These are phyloP conservation scores for Beaufortia kweichowensis DNA, from an alignment of 2,113 vertebrate species.

Conservation along the genomic window DNA sequence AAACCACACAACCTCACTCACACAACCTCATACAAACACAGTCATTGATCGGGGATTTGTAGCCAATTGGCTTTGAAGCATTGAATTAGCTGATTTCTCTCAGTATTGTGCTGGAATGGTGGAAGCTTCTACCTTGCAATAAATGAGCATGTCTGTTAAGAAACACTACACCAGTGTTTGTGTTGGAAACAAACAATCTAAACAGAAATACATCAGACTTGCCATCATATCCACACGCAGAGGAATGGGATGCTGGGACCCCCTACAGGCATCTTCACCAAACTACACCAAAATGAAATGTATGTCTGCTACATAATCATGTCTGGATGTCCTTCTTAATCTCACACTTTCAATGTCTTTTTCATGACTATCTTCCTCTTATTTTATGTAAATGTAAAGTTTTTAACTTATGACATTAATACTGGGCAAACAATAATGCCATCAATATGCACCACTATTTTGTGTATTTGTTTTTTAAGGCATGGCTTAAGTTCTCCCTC, in stretches of 20 bases:
- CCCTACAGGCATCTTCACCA: not conserved
- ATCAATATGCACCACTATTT: not conserved
- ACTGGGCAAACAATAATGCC: conserved; percentile 18
- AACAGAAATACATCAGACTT: not conserved
- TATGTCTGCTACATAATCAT: not conserved
- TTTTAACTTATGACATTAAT: not conserved
- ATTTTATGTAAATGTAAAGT: not conserved
- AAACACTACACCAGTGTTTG: not conserved
- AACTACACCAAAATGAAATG: conserved; percentile 4
- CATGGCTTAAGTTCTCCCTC: not conserved
- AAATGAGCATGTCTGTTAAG: conserved; percentile 8
- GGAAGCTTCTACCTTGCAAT: not conserved
- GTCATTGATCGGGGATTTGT: not conserved
- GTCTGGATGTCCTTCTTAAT: not conserved
- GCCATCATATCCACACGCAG: not conserved
- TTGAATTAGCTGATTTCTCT: conserved; percentile 2
- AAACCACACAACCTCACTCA: not conserved
- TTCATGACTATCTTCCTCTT: not conserved
- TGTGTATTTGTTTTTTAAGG: not conserved
- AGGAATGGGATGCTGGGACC: not conserved
- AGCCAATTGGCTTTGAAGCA: conserved; percentile 6
- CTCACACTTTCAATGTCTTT: not conserved
- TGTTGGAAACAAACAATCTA: not conserved
- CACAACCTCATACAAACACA: conserved; percentile 10
- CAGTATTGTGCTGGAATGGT: conserved; percentile 29